A percentile compares a stretch with the other conserved stretches of the same genome.
Conservation (phyloP, 1,140 invertebrate genomes). For the Eulimnadia texana region DNA sequence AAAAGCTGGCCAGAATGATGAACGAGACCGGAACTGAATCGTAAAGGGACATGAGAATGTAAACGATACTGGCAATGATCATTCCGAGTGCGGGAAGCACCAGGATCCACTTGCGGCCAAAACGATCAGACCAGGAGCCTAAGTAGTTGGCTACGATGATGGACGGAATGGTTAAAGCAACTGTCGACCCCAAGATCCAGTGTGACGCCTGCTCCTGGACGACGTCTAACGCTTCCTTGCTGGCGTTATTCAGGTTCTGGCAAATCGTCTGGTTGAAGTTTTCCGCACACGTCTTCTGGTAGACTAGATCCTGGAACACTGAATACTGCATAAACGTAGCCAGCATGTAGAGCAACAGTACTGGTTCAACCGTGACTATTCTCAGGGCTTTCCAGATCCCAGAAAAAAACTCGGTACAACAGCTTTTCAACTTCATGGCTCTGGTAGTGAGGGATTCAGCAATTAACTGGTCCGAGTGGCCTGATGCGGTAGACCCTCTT, state of each 20-base stretch:
- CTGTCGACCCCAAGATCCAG: constrained; percentile 29
- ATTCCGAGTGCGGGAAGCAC: constrained; percentile 32
- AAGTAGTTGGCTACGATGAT: constrained; percentile 29
- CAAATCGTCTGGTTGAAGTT: constrained; percentile 22
- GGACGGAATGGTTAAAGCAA: constrained; percentile 30
- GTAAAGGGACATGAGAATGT: constrained; percentile 29
- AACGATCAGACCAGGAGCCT: constrained; percentile 31
- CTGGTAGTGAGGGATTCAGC: no score
- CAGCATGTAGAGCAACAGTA: constrained; percentile 35
- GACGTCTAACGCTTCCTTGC: constrained; percentile 21
- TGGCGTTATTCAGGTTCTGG: constrained; percentile 23
- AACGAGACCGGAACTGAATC: constrained; percentile 24
- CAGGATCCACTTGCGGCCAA: constrained; percentile 32
- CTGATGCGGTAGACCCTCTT: no score
- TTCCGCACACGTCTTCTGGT: constrained; percentile 29
- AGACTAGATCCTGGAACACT: constrained; percentile 34
- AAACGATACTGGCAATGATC: constrained; percentile 26
- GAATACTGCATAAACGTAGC: constrained; percentile 31
- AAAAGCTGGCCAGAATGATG: constrained; percentile 28
- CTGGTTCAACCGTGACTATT: constrained; percentile 32
- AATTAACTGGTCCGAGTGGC: no score
- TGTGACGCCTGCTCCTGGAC: constrained; percentile 29
- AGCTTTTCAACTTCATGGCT: not conserved
- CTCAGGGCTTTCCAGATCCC: not conserved
- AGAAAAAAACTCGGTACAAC: not conserved